These are phyloP conservation scores for Heterodera filipjevi DNA, from an alignment of 2,888 invertebrate species.

Conservation along the genomic window DNA sequence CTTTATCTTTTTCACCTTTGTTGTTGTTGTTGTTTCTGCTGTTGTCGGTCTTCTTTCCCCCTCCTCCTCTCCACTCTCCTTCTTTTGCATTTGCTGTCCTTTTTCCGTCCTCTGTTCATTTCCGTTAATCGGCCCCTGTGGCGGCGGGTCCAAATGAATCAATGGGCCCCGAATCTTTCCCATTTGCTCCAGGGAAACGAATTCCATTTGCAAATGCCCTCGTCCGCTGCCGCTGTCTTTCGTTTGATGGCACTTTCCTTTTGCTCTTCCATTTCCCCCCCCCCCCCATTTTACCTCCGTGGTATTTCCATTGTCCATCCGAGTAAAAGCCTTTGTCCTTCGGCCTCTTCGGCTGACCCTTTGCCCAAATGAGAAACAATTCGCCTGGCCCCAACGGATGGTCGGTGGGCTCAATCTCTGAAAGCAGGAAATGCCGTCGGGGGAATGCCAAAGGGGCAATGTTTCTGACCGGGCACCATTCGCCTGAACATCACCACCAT, in stretches of 20 bases:
- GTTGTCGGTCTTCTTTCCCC: too few relatives aligned
- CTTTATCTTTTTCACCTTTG: too few relatives aligned
- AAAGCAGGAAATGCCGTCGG: constrained; percentile 8
- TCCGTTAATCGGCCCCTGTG: background rate
- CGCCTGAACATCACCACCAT: constrained; percentile 61
- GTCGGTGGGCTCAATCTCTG: constrained; percentile 63
- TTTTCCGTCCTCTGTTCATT: background rate
- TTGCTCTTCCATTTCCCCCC: background rate
- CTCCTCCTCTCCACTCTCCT: too few relatives aligned
- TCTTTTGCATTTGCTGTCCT: background rate
- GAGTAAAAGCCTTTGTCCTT: constrained; percentile 38
- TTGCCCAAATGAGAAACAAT: constrained; percentile 56
- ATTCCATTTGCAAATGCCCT: constrained; percentile 17
- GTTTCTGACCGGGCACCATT: constrained; percentile 47
- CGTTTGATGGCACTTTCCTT: too few relatives aligned
- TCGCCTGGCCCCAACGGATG: constrained; percentile 61
- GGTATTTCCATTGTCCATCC: constrained; percentile 41
- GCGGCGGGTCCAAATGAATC: constrained; percentile 23
- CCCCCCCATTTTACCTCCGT: constrained; percentile 38
- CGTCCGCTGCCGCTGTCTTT: background rate
- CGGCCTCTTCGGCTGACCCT: constrained; percentile 45
- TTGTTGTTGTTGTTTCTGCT: too few relatives aligned
- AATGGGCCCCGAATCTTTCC: constrained; percentile 2
- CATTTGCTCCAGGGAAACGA: constrained; percentile 20
- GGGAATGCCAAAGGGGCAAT: background rate